phyloP scores from a whole-genome alignment of 2,888 invertebrate genomes.

The Dendrolimus pini region DNA sequence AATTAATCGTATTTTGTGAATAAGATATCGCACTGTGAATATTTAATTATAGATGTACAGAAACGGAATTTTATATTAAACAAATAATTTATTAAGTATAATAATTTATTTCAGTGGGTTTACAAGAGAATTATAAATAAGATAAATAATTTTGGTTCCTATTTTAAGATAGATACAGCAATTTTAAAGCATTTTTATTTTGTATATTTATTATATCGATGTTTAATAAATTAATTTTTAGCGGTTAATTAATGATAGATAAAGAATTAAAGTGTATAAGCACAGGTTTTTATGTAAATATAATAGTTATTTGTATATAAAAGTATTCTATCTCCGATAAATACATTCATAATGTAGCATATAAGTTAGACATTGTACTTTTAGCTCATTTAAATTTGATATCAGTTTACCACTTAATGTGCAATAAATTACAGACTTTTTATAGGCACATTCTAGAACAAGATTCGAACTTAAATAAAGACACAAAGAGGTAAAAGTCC shows the following conservation, averaged over 20 bases:
- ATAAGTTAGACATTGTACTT: constrained; percentile 13
- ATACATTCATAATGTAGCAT: constrained; percentile 1
- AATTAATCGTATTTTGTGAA: constrained; percentile 10
- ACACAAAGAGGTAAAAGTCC: too few relatives aligned
- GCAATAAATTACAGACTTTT: neutral
- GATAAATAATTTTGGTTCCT: constrained; percentile 68
- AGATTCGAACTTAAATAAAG: too few relatives aligned
- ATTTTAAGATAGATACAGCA: constrained; percentile 61
- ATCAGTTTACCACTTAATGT: neutral
- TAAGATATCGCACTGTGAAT: constrained; percentile 35
- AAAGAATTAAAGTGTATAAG: constrained; percentile 4
- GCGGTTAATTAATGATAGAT: constrained; percentile 22
- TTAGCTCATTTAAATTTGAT: constrained; percentile 8
- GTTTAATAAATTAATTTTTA: constrained; percentile 26
- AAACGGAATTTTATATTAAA: constrained; percentile 45
- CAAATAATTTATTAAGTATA: constrained; percentile 48
- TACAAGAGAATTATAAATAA: constrained; percentile 27
- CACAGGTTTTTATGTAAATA: constrained; percentile 14
- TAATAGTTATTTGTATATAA: constrained; percentile 2
- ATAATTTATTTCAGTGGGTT: constrained; percentile 62
- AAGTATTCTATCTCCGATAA: constrained; percentile 3
- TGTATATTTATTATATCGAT: constrained; percentile 51
- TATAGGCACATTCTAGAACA: neutral
- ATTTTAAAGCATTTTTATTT: constrained; percentile 44
- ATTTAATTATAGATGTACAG: constrained; percentile 52